Conservation (phyloP, 2,888 invertebrate species). For the Drosophila cracens region DNA sequence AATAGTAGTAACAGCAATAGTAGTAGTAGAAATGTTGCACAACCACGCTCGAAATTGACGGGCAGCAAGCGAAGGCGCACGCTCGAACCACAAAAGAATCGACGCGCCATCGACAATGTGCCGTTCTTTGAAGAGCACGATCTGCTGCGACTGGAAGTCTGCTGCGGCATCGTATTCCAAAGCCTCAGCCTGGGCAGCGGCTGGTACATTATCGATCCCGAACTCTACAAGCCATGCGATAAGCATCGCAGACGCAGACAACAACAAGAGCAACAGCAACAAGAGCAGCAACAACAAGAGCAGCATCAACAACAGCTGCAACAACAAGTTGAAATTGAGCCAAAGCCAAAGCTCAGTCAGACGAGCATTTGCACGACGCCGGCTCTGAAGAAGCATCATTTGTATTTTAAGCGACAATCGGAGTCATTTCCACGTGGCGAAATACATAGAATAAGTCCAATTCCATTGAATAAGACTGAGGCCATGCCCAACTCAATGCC, state of each 20-base stretch:
- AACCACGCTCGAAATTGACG: conserved; percentile 24
- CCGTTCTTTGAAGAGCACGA: conserved; percentile 82
- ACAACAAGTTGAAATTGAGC: conserved; percentile 19
- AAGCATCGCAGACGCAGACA: conserved; percentile 68
- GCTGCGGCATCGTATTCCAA: conserved; percentile 82
- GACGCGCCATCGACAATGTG: conserved; percentile 69
- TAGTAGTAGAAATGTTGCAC: conserved; percentile 7
- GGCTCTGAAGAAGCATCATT: conserved; percentile 84
- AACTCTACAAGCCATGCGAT: conserved; percentile 80
- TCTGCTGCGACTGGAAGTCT: conserved; percentile 79
- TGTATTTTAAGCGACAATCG: conserved; percentile 84
- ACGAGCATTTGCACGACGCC: conserved; percentile 65
- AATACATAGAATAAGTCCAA: conserved; percentile 77
- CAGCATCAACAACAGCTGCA: conserved; percentile 8
- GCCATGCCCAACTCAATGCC: conserved; percentile 30
- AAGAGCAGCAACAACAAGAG: conserved; percentile 10
- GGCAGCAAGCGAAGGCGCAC: conserved; percentile 82
- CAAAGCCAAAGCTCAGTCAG: conserved; percentile 32
- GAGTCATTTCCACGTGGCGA: conserved; percentile 82
- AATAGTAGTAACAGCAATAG: neutral
- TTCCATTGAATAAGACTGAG: conserved; percentile 81
- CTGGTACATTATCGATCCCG: conserved; percentile 81
- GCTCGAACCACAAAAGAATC: conserved; percentile 78
- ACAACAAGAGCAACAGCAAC: conserved; percentile 30
- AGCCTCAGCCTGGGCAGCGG: conserved; percentile 57